Evolutionary conservation across 2,888 invertebrate genomes (phyloP).

Genomic region (Agapetus fuscipes): DNA sequence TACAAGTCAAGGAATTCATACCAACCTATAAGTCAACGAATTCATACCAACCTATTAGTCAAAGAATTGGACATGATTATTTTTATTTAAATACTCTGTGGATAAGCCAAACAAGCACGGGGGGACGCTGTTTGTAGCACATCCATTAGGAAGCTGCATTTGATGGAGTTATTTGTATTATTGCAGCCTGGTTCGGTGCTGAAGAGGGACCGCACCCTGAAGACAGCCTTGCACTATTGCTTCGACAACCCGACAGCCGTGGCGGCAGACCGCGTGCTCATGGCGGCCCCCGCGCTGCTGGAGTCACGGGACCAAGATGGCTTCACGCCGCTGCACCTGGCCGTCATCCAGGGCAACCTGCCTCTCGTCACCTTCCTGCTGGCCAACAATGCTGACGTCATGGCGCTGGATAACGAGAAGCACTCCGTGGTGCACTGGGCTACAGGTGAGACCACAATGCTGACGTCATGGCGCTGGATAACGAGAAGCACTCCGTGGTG

Average conservation of each 20-base stretch:
- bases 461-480: conserved; percentile 82
- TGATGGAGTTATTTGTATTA: too few species aligned
- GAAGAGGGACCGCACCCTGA: conserved; percentile 70
- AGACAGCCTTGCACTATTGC: conserved; percentile 91
- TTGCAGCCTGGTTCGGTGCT: conserved; percentile 51
- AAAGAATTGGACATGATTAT: too few species aligned
- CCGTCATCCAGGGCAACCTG: conserved; percentile 88
- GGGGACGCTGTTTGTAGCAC: too few species aligned
- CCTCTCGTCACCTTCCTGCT: conserved; percentile 78
- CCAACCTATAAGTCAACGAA: too few species aligned
- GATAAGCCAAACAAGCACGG: too few species aligned
- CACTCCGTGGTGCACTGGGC: conserved; percentile 98
- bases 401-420: conserved; percentile 84
- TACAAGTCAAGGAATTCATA: too few species aligned
- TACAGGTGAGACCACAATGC: conserved; percentile 78
- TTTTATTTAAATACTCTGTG: too few species aligned
- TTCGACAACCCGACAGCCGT: conserved; percentile 46
- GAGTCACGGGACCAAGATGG: conserved; percentile 87
- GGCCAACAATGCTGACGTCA: conserved; percentile 81
- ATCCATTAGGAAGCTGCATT: too few species aligned
- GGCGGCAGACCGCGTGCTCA: conserved; percentile 67
- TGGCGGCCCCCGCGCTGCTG: conserved; percentile 78
- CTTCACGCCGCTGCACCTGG: conserved; percentile 89
- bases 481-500: conserved; percentile 89
- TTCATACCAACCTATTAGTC: too few species aligned